Base-by-base conservation (phyloP, 2,888 invertebrate species). In the Nudaria mundana region DNA sequence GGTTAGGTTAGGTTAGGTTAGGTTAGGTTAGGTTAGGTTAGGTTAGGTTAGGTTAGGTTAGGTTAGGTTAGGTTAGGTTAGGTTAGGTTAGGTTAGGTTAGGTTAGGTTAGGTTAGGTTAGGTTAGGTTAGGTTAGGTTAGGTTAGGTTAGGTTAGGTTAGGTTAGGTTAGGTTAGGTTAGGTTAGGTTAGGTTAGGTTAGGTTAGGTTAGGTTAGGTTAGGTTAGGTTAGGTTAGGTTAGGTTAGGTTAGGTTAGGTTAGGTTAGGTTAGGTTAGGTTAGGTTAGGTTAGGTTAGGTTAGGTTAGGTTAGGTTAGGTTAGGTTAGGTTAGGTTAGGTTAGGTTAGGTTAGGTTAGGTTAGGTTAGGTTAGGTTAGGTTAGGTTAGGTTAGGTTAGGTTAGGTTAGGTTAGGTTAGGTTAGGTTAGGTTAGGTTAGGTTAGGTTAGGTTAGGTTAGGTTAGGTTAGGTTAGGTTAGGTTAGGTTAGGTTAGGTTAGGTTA, bases 161-260 rank as follows among this genome's bases (percentile, higher is more conserved):
- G 44, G 44, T 44, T 39, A 39, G 44, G 44, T 44, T 44, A 44
- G 44, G 44, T 44, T 44, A 45, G 45, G 45, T 45, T 45, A 45
- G 45, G 45, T 45, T 40, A 40, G 44, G 39, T 39, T 39, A 39
- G 39, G 39, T 39, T 39, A 39, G 39, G 39, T 39, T 39, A 39
- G 39, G 39, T 39, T 39, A 39, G 39, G 39, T 39, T 39, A 39
- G 39, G 39, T 39, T 39, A 39, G 39, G 39, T 40, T 40, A 37
- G 40, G 44, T 45, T 45, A 40, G 40, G 44, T 44, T 44, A 40
- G 40, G 44, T 45, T 45, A 40, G 44, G 44, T 45, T 45, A 40
- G 44, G 44, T 39, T 39, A 39, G 39, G 39, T 39, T 39, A 39
- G 39, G 39, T 39, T 39, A 39, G 39, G 32, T 39, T 33, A 33